Evolutionary conservation across 1,140 invertebrate species (phyloP), one percentile per base, ranked within the genome.

Genomic region (Dreissena polymorpha): DNA sequence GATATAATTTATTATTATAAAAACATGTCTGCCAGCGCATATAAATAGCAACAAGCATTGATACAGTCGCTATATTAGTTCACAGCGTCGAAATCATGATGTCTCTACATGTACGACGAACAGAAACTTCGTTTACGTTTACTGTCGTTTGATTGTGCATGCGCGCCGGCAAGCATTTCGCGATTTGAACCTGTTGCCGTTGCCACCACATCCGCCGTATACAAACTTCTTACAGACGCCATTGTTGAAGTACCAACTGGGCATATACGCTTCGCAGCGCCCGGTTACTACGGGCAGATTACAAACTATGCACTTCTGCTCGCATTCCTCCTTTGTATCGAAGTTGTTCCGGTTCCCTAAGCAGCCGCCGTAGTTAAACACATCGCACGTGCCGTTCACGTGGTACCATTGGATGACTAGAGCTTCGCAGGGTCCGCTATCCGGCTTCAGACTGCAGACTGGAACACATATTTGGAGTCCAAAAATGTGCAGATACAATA

Each of bases 281-380:
- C 57, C 57, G 57, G 57, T n/a, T 3, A 5, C 57, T 23, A 6
- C 21, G 16, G 57, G 57, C 57, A 60, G 57, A n/a, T 18, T 23
- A 60, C 57, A 60, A 39, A 39, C 39, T 60, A 23, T 23, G 57
- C 57, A 60, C 16, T n/a, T 3, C 57, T 12, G 16, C 57, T 78
- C 27, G 64, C 87, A 89, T 23, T 85, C 68, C 49, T 79, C 53
- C 55, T 71, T 80, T 10, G 88, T 89, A 12, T 84, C 70, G 74
- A 93, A 94, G 72, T 91, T 90, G 85, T 93, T 93, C 14, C 85
- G 83, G 81, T 93, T 93, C 25, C 92, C 92, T 10, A 86, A 72
- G 68, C 92, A 89, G 12, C 93, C 92, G 23, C 87, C 85, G 83
- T 93, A 93, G 2, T 85, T 88, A 84, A 94, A 93, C 29, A 81